Evolutionary conservation across 2,797 vertebrate genomes (phyloP).

Genomic region (Protonibea diacanthus): DNA sequence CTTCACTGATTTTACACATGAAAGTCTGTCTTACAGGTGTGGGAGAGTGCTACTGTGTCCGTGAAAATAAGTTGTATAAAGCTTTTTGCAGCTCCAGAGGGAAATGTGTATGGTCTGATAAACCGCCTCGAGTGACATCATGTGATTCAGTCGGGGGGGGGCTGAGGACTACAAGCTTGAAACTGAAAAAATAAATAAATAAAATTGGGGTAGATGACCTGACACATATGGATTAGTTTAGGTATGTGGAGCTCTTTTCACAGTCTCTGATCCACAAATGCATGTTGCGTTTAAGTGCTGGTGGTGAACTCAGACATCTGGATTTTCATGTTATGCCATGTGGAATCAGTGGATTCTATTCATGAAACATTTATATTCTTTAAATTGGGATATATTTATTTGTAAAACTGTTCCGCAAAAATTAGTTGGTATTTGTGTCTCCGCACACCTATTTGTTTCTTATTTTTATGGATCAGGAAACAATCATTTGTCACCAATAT

Average conservation of each 20-base stretch:
- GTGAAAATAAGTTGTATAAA: not conserved
- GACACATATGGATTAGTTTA: not conserved
- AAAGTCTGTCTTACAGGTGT: not conserved
- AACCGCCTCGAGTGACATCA: not conserved
- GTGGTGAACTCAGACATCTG: no score
- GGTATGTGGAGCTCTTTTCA: not conserved
- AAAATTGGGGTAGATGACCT: not conserved
- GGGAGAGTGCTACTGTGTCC: not conserved
- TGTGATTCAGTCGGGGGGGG: not conserved
- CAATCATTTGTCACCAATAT: not conserved
- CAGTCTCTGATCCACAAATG: not conserved
- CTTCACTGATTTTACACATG: not conserved
- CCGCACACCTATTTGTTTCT: not conserved
- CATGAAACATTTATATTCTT: not conserved
- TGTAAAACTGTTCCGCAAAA: no score
- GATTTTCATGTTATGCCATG: no score
- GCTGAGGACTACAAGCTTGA: not conserved
- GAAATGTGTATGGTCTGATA: not conserved
- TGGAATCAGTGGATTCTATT: no score
- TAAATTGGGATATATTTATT: not conserved
- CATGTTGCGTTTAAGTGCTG: not conserved
- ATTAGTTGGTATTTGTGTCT: no score
- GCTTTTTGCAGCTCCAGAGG: not conserved
- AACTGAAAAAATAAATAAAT: not conserved
- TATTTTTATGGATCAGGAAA: not conserved